Evolutionary conservation across 2,888 invertebrate species (phyloP).

Genomic region (Lobophora halterata): DNA sequence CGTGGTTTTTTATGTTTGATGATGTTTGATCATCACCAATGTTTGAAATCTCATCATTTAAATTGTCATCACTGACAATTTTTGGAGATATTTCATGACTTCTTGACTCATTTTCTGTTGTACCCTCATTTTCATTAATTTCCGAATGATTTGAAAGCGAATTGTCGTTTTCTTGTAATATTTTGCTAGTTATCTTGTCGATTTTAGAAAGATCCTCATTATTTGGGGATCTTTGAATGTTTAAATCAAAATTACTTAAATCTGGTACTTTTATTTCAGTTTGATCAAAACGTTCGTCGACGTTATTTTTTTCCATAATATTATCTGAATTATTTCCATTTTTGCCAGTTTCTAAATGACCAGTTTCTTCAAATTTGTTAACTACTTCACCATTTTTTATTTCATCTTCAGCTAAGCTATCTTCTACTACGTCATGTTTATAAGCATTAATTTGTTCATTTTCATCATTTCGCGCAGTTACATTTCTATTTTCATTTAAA

Average conservation of each 20-base stretch:
- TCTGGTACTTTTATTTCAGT: not conserved
- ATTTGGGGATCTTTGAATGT: not conserved
- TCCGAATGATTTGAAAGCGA: no score
- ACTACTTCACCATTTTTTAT: not conserved
- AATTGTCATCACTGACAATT: not conserved
- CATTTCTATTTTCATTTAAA: not conserved
- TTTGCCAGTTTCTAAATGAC: not conserved
- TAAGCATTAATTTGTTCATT: constrained; percentile 8
- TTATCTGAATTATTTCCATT: constrained; percentile 6
- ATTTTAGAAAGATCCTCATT: constrained; percentile 17
- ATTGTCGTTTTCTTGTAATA: constrained; percentile 7
- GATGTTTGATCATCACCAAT: not conserved
- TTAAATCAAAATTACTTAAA: not conserved
- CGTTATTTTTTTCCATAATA: no score
- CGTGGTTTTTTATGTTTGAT: no score
- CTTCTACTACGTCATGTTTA: not conserved
- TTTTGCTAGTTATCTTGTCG: constrained; percentile 18
- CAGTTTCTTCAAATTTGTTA: not conserved
- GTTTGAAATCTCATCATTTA: constrained; percentile 2
- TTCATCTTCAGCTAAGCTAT: not conserved
- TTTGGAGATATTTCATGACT: not conserved
- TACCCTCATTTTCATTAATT: no score
- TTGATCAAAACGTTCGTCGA: no score
- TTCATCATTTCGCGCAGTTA: not conserved
- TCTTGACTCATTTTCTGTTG: no score